Base-by-base conservation (phyloP, 2,797 vertebrate genomes). In the Aplochiton taeniatus region DNA sequence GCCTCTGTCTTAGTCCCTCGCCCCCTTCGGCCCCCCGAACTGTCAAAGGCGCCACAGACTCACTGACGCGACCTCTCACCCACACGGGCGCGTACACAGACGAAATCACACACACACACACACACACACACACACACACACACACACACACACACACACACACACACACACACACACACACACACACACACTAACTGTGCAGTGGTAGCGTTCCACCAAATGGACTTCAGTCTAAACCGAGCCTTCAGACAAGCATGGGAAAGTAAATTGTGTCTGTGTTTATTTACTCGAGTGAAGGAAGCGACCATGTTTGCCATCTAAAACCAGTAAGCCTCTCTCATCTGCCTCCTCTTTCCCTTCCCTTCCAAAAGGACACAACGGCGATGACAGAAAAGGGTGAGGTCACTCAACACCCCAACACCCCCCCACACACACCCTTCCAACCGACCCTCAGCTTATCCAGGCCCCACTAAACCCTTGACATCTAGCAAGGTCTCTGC, bases 51-150 rank as follows among this genome's bases (percentile, higher is more conserved):
- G 67, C 58, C 51, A 46, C 58, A 69, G 80, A 75, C 72, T 69
- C 69, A 56, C 46, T 64, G 69, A 79, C 77, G 70, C n/a, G 41
- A 82, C 73, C 70, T 31, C 76, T 71, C 76, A 66, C 66, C 59
- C 63, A 82, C 69, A 58, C 61, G 77, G 61, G 52, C 44, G 8
- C 58, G 7, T 6, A 31, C 31, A 31, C 31, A 31, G 3, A 31
- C 31, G 6, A 31, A 31, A 6, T 3, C 44, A 58, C 47, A 19
- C 8, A 49, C 52, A 45, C 5, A 46, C 42, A 44, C 14, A 61
- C 47, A 53, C 20, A n/a, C 44, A 58, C 47, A 19, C 8, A 49
- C 52, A 45, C 5, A 46, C 42, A 44, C 14, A 61, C 47, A 53
- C 20, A n/a, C 76, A 66, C 66, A 58, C 63, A 82, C 69, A 58